Percentiles rank a stretch among this genome's conserved stretches.
phyloP scores from a whole-genome alignment of 2,797 vertebrate species.

The Sphaeramia orbicularis region DNA sequence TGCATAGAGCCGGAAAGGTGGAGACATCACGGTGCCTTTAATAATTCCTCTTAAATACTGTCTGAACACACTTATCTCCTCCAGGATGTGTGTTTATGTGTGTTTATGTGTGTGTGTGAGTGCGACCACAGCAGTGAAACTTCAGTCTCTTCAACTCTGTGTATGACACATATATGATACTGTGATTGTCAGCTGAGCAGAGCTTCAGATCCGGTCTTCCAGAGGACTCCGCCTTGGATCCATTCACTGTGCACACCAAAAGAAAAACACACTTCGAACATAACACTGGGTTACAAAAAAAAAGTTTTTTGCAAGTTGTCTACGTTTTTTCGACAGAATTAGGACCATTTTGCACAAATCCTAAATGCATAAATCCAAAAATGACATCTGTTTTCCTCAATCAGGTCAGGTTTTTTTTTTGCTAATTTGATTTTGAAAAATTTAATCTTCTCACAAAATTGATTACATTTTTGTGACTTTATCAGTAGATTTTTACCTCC shows the following conservation, averaged over 20 bases:
- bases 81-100: constrained; percentile 18
- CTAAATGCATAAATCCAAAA: too few species aligned
- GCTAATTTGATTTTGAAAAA: too few species aligned
- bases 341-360: too few species aligned
- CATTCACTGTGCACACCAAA: constrained; percentile 60
- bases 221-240: constrained; percentile 29
- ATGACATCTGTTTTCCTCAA: too few species aligned
- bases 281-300: too few species aligned
- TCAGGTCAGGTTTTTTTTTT: too few species aligned
- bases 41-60: constrained; percentile 44
- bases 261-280: constrained; percentile 70
- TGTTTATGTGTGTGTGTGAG: constrained; percentile 29
- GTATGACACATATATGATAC: constrained; percentile 6
- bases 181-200: constrained; percentile 60
- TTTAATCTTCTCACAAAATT: too few species aligned
- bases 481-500: too few species aligned
- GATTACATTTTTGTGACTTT: too few species aligned
- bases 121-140: constrained; percentile 45
- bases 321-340: too few species aligned
- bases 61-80: constrained; percentile 41
- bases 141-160: constrained; percentile 32
- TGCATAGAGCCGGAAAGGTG: constrained; percentile 75
- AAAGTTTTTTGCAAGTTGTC: too few species aligned
- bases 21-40: constrained; percentile 17
- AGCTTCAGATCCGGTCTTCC: constrained; percentile 32